Evolutionary conservation across 2,888 invertebrate species (phyloP), one percentile per base, ranked within the genome.

Genomic region (Nemapogon koenigi): DNA sequence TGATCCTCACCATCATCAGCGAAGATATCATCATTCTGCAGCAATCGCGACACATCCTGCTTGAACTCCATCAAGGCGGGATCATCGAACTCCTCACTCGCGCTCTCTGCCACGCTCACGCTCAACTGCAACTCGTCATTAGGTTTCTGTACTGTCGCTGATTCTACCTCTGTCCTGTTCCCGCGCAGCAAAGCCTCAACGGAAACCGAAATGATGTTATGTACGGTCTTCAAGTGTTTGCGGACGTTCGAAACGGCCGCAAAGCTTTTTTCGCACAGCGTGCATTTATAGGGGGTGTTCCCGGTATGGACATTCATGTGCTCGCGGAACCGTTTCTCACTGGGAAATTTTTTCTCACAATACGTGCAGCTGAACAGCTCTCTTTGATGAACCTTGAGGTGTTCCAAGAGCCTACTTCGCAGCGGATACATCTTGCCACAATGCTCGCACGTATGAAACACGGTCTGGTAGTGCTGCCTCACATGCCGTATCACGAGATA

Each of bases 241-340:
- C 65, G 55, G 68, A 79, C 82, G 52, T 85, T 85, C 2, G 84
- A 81, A 42, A 79, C 73, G 48, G 70, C 76, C 22, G 81, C 75
- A 51, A 85, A 85, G 0, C 73, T 63, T 36, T 80, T 80, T 15
- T 75, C 66, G 50, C 85, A 85, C 37, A 67, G 67, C 16, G 69
- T 67, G 53, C 85, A 85, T 30, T 69, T 68, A 58, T 75, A 82
- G 0, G 84, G 83, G 29, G 73, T 66, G 32, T 63, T 62, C 2
- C 82, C 83, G 0, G 80, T 81, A 51, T 85, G 85, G 8, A 81
- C 70, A 49, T 83, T 83, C 40, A 80, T 57, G 49, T 85, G 85
- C 54, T 83, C 81, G 51, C 72, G 50, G 4, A 80, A 45, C 4
- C 59, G 53, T 17, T 44, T 38, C 0, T 49, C 46, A 16, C 55